phyloP scores from a whole-genome alignment of 35 echinoderm and acorn worm species.

The Heliocidaris tuberculata region DNA sequence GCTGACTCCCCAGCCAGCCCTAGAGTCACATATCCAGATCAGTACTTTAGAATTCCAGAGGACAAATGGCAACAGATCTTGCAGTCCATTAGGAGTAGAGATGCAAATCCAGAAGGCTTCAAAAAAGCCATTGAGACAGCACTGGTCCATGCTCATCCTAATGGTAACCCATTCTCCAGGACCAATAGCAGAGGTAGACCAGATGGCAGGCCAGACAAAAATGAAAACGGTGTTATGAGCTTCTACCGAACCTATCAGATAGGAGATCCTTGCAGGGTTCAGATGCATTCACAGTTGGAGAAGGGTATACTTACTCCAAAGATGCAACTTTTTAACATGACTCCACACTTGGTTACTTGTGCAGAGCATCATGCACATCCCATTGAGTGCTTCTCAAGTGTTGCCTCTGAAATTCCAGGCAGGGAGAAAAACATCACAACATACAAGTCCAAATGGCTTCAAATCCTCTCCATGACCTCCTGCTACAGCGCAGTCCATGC shows the following conservation, averaged over 20 bases:
- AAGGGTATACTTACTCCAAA: conserved; percentile 54
- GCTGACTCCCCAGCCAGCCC: too few relatives aligned
- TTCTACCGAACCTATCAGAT: conserved; percentile 36
- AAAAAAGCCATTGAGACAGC: background rate
- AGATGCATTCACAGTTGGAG: too few relatives aligned
- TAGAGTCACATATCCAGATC: background rate
- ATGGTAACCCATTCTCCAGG: background rate
- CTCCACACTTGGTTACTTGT: conserved; percentile 56
- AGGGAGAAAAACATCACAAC: background rate
- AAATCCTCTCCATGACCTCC: conserved; percentile 49
- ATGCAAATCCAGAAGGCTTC: background rate
- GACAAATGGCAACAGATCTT: conserved; percentile 45
- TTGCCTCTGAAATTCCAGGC: conserved; percentile 38
- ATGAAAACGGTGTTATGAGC: background rate
- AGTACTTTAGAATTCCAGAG: background rate
- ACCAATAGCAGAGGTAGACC: conserved; percentile 13
- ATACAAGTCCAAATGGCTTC: conserved; percentile 48
- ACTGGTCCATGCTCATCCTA: background rate
- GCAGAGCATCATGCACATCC: conserved; percentile 64
- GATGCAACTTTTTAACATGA: conserved; percentile 63
- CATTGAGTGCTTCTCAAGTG: conserved; percentile 53
- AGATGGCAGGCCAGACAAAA: background rate
- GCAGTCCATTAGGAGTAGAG: background rate
- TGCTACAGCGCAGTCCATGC: conserved; percentile 47
- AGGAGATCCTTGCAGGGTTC: conserved; percentile 56